Percentiles rank a stretch among this genome's conserved stretches.
phyloP scores from a whole-genome alignment of 2,888 invertebrate genomes.

The Troides aeacus region DNA sequence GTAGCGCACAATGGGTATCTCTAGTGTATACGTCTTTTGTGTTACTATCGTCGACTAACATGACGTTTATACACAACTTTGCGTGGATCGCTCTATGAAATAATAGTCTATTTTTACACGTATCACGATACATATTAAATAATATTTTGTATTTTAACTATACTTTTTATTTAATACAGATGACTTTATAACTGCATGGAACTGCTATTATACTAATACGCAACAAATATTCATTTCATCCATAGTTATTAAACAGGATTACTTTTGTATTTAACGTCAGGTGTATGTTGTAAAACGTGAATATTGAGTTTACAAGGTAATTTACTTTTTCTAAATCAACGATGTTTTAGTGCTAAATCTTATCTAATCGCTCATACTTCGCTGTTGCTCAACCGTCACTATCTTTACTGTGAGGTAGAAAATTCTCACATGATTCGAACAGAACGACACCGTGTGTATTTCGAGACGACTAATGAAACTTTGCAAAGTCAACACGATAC shows the following conservation, averaged over 20 bases:
- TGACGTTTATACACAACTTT: slow-evolving; percentile 17
- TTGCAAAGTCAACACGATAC: slow-evolving; percentile 65
- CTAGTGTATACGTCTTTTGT: slow-evolving; percentile 21
- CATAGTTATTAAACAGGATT: not conserved
- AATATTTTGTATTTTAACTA: not conserved
- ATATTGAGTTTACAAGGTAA: not conserved
- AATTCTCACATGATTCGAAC: slow-evolving; percentile 60
- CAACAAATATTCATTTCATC: not conserved
- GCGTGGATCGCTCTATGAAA: slow-evolving; percentile 18
- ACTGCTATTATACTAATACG: not conserved
- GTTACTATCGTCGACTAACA: slow-evolving; percentile 13
- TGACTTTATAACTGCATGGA: slow-evolving; percentile 31
- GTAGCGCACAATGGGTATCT: slow-evolving; percentile 12
- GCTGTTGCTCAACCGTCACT: slow-evolving; percentile 38
- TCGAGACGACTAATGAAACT: slow-evolving; percentile 73
- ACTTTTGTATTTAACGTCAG: not conserved
- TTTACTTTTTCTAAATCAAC: not conserved
- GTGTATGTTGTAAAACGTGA: not conserved
- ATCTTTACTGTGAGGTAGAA: slow-evolving; percentile 40
- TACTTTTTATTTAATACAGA: slow-evolving; percentile 6
- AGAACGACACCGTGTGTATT: slow-evolving; percentile 68
- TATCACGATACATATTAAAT: not conserved
- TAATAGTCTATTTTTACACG: slow-evolving; percentile 25
- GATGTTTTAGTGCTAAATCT: slow-evolving; percentile 14
- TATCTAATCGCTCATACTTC: slow-evolving; percentile 29